A percentile compares a stretch with the other conserved stretches of the same genome.
Evolutionary conservation across 2,113 vertebrate species (phyloP).

Genomic region (Colossoma macropomum): DNA sequence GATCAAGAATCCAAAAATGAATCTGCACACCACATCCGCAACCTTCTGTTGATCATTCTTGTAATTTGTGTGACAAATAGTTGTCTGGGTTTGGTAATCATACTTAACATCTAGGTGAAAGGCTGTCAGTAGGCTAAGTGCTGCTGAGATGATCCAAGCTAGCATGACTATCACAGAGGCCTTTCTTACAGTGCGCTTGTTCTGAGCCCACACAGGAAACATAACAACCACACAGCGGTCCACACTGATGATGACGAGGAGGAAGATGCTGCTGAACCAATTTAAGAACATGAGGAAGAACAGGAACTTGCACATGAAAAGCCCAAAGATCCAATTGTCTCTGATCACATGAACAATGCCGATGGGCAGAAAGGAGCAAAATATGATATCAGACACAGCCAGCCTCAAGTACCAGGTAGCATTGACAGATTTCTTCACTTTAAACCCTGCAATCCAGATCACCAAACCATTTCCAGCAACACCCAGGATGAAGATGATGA

Average conservation of each 20-base stretch:
- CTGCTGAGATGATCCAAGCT: too few species aligned
- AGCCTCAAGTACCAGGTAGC: too few species aligned
- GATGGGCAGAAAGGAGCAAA: conserved; percentile 86
- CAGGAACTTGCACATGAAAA: conserved; percentile 59
- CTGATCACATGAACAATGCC: conserved; percentile 84
- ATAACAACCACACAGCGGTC: too few species aligned
- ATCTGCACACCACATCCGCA: conserved; percentile 67
- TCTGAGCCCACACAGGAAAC: too few species aligned
- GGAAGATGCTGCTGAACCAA: conserved; percentile 93
- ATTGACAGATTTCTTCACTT: too few species aligned
- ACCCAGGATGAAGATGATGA: too few species aligned
- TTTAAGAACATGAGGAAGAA: conserved; percentile 85
- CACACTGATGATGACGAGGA: conserved; percentile 84
- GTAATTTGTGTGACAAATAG: conserved; percentile 82
- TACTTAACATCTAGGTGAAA: conserved; percentile 77
- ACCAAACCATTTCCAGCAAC: too few species aligned
- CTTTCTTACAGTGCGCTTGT: too few species aligned
- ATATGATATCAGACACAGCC: conserved; percentile 62
- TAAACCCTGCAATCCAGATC: too few species aligned
- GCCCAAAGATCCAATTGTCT: conserved; percentile 50
- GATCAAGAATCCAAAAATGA: conserved; percentile 52
- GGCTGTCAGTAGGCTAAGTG: conserved; percentile 78
- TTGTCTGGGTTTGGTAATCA: background rate
- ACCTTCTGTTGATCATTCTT: conserved; percentile 53
- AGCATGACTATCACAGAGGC: too few species aligned